Evolutionary conservation across 2,888 invertebrate genomes (phyloP), one percentile per base, ranked within the genome.

Genomic region (Strigamia maritima): DNA sequence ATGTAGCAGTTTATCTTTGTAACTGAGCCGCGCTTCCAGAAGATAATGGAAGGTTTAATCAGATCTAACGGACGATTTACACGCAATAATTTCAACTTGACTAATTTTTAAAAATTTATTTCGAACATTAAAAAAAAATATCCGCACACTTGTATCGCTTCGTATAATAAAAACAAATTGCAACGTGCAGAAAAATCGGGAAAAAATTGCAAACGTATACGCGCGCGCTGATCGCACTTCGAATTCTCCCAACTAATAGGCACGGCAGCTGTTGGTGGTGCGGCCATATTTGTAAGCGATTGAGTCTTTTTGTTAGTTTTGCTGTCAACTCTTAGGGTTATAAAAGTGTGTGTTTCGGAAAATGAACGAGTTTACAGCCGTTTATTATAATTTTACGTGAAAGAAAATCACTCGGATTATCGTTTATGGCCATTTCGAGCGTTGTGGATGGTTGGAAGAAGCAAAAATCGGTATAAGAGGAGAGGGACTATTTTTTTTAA

Each of bases 231-330:
- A 80, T 80, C 35, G 3, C n/a, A 2, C 24, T 77, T 24, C 24
- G 26, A 74, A 79, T 80, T 80, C 80, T 80, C 78, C 79, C 80
- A 79, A 80, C 24, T 74, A 54, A 78, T 78, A 78, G 78, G 78
- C 65, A 76, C 65, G 31, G 79, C 79, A 75, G 79, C 79, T 80
- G 79, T 79, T 79, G 44, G 75, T 31, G 35, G 35, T 74, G 77
- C 80, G 60, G 79, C 79, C 80, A 79, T 79, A 79, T 79, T 80
- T 80, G 79, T 76, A 79, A 77, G 77, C 76, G 22, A 76, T 40
- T 49, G 24, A 19, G 79, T 75, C 79, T 79, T 79, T 79, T 79
- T 79, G 78, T 78, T 78, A 40, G 77, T 77, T 49, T 49, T 49
- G 28, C 28, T 49, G 49, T 38, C 44, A 44, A 77, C 26, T 19